These are phyloP conservation scores for Urocynchramus pylzowi DNA, from an alignment of 2,113 vertebrate genomes.

Conservation along the genomic window DNA sequence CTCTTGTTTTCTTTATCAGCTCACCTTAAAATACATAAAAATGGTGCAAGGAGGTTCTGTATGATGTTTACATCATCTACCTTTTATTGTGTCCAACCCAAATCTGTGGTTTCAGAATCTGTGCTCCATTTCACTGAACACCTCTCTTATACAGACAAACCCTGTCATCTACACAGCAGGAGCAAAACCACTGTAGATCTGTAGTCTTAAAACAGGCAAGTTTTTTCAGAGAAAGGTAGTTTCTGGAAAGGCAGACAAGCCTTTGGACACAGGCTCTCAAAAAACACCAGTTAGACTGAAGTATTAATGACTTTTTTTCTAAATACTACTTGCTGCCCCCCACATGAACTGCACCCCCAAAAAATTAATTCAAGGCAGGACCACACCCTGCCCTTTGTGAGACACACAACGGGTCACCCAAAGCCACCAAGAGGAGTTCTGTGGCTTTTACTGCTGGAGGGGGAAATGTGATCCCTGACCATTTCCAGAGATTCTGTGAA, in stretches of 20 bases:
- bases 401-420: background rate
- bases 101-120: background rate
- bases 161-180: background rate
- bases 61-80: background rate
- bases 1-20: background rate
- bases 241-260: background rate
- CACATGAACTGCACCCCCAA: background rate
- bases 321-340: background rate
- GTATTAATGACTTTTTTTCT: background rate
- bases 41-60: background rate
- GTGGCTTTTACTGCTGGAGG: slow-evolving; percentile 10
- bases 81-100: background rate
- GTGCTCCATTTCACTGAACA: background rate
- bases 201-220: background rate
- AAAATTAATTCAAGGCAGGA: background rate
- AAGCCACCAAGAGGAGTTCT: slow-evolving; percentile 35
- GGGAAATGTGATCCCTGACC: background rate
- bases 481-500: background rate
- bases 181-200: background rate
- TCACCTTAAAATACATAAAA: background rate
- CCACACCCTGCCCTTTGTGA: background rate
- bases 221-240: background rate
- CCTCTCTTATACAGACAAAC: background rate
- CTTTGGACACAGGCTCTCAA: background rate
- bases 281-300: background rate